A percentile compares a stretch with the other conserved stretches of the same genome.
Conservation (phyloP, 2,888 invertebrate genomes). For the Pemphredon lugubris region DNA sequence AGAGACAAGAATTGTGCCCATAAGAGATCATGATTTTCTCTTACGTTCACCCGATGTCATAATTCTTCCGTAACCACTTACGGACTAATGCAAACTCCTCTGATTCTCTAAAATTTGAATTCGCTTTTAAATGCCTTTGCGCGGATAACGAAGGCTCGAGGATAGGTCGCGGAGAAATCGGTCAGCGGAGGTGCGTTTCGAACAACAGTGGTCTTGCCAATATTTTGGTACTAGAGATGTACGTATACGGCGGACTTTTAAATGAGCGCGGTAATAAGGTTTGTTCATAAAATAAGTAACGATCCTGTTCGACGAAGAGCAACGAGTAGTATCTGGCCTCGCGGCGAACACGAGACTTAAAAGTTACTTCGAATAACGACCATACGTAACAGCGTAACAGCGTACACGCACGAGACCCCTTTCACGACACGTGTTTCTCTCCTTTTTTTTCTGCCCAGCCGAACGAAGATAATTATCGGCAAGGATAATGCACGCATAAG, state of each 20-base stretch:
- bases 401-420: constrained; percentile 50
- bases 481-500: constrained; percentile 39
- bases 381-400: constrained; percentile 60
- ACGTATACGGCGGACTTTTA: constrained; percentile 21
- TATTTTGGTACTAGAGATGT: constrained; percentile 21
- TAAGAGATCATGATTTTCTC: constrained; percentile 35
- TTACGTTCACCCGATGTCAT: constrained; percentile 9
- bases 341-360: constrained; percentile 41
- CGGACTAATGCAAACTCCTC: neutral
- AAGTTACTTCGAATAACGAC: constrained; percentile 57
- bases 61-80: constrained; percentile 18
- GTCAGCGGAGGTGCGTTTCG: too few species aligned
- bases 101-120: too few species aligned
- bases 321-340: constrained; percentile 19
- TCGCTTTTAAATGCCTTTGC: too few species aligned
- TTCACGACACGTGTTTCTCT: constrained; percentile 52
- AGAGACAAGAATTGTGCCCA: constrained; percentile 22
- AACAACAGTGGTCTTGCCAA: too few species aligned
- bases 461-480: constrained; percentile 51
- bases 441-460: constrained; percentile 6
- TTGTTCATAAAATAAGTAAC: constrained; percentile 54
- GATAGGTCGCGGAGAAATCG: too few species aligned
- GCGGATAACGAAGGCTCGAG: too few species aligned
- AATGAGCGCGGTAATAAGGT: constrained; percentile 45
- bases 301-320: constrained; percentile 39